These are phyloP conservation scores for Babyrousa celebensis DNA, from an alignment of 2,797 vertebrate genomes.

Conservation along the genomic window DNA sequence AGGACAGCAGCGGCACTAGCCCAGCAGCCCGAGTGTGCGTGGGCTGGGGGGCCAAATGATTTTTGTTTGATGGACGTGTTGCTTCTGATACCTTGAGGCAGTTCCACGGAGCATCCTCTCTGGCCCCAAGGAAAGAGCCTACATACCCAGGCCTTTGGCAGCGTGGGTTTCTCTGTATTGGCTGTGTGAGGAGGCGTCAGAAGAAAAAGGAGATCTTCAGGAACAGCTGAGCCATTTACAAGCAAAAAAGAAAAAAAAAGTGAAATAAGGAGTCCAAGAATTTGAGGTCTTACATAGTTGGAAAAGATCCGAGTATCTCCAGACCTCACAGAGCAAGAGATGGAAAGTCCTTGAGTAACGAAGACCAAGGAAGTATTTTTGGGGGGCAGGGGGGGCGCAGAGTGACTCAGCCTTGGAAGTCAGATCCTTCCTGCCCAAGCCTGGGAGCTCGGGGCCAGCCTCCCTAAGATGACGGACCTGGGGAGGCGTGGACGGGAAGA, in stretches of 20 bases:
- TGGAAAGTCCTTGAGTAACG: neutral
- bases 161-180: neutral
- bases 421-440: neutral
- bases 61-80: rapidly evolving
- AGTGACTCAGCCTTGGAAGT: neutral
- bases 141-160: neutral
- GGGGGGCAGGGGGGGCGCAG: neutral
- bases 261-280: neutral
- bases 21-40: rapidly evolving
- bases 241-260: neutral
- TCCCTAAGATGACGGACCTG: rapidly evolving
- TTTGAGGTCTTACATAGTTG: rapidly evolving
- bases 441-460: neutral
- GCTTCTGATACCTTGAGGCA: neutral
- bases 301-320: neutral
- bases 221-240: neutral
- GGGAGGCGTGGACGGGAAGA: rapidly evolving
- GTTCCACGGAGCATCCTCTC: rapidly evolving
- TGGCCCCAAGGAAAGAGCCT: neutral
- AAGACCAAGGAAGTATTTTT: rapidly evolving
- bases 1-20: rapidly evolving
- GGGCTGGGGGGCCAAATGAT: rapidly evolving
- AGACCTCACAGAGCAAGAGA: neutral
- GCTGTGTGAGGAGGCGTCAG: neutral
- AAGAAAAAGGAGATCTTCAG: neutral